Evolutionary conservation across 2,888 invertebrate genomes (phyloP), one percentile per base, ranked within the genome.

Genomic region (Cryptus viduatorius): DNA sequence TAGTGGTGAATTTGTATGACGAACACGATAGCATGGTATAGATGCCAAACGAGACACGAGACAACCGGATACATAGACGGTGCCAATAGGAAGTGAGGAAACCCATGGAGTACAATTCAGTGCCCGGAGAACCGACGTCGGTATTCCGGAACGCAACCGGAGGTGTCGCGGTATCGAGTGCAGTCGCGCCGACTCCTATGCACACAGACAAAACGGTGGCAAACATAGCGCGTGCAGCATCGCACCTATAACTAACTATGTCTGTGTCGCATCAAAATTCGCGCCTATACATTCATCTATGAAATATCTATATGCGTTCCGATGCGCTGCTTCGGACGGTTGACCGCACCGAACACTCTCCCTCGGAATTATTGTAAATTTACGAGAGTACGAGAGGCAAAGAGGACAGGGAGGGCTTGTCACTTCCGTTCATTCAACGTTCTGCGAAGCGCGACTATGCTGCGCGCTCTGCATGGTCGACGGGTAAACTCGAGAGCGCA

Each of bases 281-380:
- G 4, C 46, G 10, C 29, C 61, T 46, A 73, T 48, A 53, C 46
- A 59, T 24, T 44, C 29, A 46, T 24, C 37, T 50, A 37, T 64
- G 64, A 42, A 16, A 42, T 64, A 64, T 64, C 10, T 31, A 73
- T 24, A 46, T n/a, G 31, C 4, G 29, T 56, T 24, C 24, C 24
- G 59, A 59, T 4, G 14, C 59, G 19, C 59, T 59, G 59, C 59
- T 61, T 46, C 61, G 46, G 73, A 46, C 86, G 88, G 85, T 88
- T 88, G 87, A 86, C 46, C 56, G 48, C 29, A n/a, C 64, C 65
- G 31, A 37, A 61, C 37, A 48, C 64, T 75, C 56, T 46, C 79
- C 50, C 56, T 75, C 83, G 89, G 88, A 91, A 90, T 92, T 90
- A 92, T 91, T 89, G 88, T 84, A 87, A 91, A 92, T 92, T 92